These are phyloP conservation scores for Brachypalpus laphriformis DNA, from an alignment of 2,888 invertebrate genomes.

Conservation along the genomic window DNA sequence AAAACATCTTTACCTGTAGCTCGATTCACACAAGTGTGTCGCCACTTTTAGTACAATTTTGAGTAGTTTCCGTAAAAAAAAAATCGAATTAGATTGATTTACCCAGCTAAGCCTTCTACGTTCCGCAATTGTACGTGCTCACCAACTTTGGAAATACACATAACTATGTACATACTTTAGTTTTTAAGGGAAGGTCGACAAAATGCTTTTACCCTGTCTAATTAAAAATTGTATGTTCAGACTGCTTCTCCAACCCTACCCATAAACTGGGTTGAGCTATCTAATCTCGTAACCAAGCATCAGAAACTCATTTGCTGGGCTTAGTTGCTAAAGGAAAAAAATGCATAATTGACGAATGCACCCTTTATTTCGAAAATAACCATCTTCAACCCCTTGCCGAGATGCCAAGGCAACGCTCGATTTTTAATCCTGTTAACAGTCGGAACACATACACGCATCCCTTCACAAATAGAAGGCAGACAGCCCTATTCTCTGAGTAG, in stretches of 20 bases:
- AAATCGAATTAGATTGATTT: background rate
- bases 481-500: background rate
- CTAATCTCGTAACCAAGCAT: slow-evolving; percentile 3
- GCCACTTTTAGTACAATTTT: background rate
- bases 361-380: background rate
- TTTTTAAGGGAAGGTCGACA: background rate
- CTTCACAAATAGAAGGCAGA: slow-evolving; percentile 4
- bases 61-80: background rate
- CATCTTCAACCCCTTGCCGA: slow-evolving; percentile 51
- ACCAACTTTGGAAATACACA: background rate
- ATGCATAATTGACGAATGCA: slow-evolving; percentile 31
- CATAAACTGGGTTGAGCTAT: background rate
- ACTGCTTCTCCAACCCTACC: background rate
- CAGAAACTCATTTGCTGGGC: slow-evolving; percentile 14
- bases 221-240: background rate
- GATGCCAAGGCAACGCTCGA: slow-evolving; percentile 52
- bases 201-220: background rate
- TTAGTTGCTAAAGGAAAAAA: background rate
- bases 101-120: background rate
- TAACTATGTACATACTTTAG: background rate
- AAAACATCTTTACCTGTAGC: background rate
- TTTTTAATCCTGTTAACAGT: slow-evolving; percentile 64
- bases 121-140: too few relatives aligned
- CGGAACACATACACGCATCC: slow-evolving; percentile 42
- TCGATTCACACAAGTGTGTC: background rate